phyloP scores from a whole-genome alignment of 1,140 invertebrate species.

The Diorhabda sublineata region DNA sequence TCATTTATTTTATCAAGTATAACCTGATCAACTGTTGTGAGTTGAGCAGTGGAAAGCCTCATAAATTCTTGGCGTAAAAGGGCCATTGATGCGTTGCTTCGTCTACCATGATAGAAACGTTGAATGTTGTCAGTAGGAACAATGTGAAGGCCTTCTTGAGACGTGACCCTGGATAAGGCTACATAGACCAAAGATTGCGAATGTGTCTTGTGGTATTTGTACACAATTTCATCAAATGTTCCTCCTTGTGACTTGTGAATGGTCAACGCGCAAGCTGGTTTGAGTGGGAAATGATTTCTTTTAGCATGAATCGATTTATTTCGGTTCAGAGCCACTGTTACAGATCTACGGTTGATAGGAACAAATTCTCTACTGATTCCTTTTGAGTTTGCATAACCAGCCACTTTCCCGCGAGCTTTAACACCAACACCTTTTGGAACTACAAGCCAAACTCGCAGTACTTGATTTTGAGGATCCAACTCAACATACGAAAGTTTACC shows the following conservation, averaged over 20 bases:
- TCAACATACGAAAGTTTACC: slow-evolving; percentile 42
- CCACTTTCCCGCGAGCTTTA: not conserved
- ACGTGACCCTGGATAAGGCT: slow-evolving; percentile 29
- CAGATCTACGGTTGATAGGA: slow-evolving; percentile 19
- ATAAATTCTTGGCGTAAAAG: not conserved
- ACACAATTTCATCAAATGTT: slow-evolving; percentile 33
- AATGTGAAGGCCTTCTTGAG: slow-evolving; percentile 32
- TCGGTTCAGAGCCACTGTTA: not conserved
- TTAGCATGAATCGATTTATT: not conserved
- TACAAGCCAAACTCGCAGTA: not conserved
- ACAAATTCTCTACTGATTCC: not conserved
- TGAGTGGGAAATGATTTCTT: slow-evolving; percentile 6
- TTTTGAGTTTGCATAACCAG: not conserved
- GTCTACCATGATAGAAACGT: slow-evolving; percentile 13
- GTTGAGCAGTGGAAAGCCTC: not conserved
- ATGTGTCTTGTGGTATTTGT: slow-evolving; percentile 28
- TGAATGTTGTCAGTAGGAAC: slow-evolving; percentile 18
- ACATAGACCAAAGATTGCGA: slow-evolving; percentile 30
- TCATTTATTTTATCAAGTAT: not conserved
- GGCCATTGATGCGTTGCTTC: not conserved
- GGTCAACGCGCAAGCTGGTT: not conserved
- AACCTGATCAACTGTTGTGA: not conserved
- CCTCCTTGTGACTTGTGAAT: slow-evolving; percentile 22
- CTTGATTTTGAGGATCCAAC: slow-evolving; percentile 22
- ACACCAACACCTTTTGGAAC: not conserved